Evolutionary conservation across 2,797 vertebrate genomes (phyloP).

Genomic region (Sus cebifrons): DNA sequence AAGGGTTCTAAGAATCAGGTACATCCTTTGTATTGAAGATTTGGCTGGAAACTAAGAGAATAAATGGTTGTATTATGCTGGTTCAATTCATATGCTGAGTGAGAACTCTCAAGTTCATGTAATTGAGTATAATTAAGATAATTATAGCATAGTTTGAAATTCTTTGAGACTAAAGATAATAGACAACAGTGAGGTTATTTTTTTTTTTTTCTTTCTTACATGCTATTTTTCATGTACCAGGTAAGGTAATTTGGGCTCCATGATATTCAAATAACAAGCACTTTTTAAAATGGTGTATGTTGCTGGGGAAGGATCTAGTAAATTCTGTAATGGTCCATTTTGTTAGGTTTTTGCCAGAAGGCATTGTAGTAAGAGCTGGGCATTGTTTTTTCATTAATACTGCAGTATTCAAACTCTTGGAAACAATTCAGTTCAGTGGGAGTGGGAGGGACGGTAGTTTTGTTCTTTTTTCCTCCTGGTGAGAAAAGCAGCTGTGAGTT

Average conservation of each 20-base stretch:
- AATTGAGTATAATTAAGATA: slow-evolving; percentile 44
- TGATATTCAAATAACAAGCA: not conserved
- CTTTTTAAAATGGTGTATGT: not conserved
- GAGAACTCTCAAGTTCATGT: slow-evolving; percentile 26
- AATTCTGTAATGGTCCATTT: not conserved
- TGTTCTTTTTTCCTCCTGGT: not conserved
- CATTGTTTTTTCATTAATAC: not conserved
- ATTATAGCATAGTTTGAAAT: slow-evolving; percentile 50
- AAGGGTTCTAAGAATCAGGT: not conserved
- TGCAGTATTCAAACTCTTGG: not conserved
- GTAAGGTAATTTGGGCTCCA: slow-evolving; percentile 8
- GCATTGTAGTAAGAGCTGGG: not conserved
- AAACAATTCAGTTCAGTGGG: not conserved
- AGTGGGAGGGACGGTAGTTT: not conserved
- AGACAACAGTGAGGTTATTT: not conserved
- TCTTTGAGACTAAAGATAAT: not conserved
- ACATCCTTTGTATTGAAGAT: not conserved
- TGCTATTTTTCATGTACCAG: not conserved
- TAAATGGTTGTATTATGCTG: not conserved
- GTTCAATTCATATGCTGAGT: not conserved
- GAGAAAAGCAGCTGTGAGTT: not conserved
- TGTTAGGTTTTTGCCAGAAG: not conserved
- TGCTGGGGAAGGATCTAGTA: not conserved
- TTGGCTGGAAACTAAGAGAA: not conserved
- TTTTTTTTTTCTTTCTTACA: not conserved